Percentiles rank a stretch among this genome's conserved stretches.
Conservation (phyloP, 2,113 vertebrate species). For the Apodemus sylvaticus region DNA sequence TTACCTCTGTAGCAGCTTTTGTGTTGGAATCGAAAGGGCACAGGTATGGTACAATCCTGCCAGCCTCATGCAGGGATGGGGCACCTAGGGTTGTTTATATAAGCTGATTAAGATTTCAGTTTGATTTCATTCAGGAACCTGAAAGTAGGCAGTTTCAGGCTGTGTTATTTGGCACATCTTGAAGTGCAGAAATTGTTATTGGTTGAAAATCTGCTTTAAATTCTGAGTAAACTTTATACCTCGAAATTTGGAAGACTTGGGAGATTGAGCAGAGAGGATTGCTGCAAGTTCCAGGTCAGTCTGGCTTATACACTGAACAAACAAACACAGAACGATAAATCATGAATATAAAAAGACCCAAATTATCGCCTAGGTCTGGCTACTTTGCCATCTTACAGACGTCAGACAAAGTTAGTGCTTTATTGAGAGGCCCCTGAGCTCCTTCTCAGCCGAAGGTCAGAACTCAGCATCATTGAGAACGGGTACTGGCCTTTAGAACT, state of each 20-base stretch:
- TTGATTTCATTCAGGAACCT: background rate
- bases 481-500: background rate
- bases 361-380: background rate
- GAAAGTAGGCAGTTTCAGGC: background rate
- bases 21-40: background rate
- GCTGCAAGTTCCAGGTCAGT: background rate
- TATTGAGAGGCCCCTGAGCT: background rate
- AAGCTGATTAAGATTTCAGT: conserved; percentile 15
- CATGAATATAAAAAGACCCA: background rate
- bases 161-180: background rate
- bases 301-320: background rate
- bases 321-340: background rate
- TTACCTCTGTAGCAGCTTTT: background rate
- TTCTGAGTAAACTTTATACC: background rate
- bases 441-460: conserved; percentile 10
- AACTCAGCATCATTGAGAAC: background rate
- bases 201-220: conserved; percentile 20
- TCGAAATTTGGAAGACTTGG: background rate
- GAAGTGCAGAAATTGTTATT: conserved; percentile 14
- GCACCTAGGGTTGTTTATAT: background rate
- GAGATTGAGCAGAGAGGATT: background rate
- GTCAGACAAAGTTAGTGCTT: background rate
- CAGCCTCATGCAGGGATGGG: background rate
- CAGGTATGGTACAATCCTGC: background rate
- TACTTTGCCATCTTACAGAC: background rate